A percentile compares a stretch with the other conserved stretches of the same genome.
Evolutionary conservation across 2,797 vertebrate species (phyloP).

Genomic region (Rachycentron canadum): DNA sequence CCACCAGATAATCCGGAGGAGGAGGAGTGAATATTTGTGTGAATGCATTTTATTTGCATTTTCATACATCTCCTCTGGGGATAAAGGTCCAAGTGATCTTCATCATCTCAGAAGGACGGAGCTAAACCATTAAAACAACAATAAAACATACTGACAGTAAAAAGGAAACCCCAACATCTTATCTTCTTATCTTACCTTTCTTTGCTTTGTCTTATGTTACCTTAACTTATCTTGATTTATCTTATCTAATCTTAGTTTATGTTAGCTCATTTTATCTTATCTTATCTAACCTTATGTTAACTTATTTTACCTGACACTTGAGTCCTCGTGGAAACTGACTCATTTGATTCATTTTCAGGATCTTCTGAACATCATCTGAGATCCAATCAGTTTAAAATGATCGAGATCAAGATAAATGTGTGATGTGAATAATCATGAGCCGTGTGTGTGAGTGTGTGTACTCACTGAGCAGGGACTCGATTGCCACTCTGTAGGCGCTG

Average conservation of each 20-base stretch:
- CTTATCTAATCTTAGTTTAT: no score
- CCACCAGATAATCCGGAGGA: no score
- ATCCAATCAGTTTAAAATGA: no score
- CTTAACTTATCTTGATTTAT: no score
- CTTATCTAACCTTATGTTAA: no score
- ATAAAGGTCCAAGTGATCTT: neutral
- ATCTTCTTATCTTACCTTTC: no score
- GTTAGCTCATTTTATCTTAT: no score
- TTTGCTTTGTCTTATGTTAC: no score
- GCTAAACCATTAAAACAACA: neutral
- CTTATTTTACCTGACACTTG: no score
- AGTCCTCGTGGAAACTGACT: neutral
- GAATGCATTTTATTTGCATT: neutral
- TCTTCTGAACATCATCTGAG: neutral
- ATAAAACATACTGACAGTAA: neutral
- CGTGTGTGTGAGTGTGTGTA: slow-evolving; percentile 16
- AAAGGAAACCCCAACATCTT: neutral
- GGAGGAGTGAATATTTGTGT: neutral
- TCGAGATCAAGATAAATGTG: no score
- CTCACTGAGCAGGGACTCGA: slow-evolving; percentile 91
- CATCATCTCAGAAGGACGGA: neutral
- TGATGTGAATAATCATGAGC: no score
- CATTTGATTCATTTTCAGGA: neutral
- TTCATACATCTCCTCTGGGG: neutral
- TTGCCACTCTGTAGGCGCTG: slow-evolving; percentile 85